phyloP scores from a whole-genome alignment of 2,113 vertebrate genomes.

The Toxotes chatareus region DNA sequence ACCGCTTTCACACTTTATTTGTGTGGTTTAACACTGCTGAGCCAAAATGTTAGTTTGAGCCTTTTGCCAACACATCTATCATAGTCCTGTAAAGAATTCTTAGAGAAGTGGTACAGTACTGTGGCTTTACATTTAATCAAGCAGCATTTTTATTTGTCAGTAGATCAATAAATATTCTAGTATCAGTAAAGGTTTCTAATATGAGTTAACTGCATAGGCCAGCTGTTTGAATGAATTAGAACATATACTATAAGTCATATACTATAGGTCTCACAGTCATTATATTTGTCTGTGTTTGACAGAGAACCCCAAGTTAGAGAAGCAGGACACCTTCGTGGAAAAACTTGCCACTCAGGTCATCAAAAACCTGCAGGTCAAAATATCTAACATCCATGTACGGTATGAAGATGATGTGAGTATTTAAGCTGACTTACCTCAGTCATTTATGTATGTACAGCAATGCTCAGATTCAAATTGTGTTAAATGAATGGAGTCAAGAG shows the following conservation, averaged over 20 bases:
- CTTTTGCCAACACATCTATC: not conserved
- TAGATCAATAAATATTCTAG: not conserved
- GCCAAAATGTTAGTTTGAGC: not conserved
- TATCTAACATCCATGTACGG: conserved; percentile 96
- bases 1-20: not conserved
- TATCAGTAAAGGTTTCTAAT: no score
- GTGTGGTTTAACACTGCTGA: conserved; percentile 16
- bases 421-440: conserved; percentile 29
- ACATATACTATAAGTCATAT: not conserved
- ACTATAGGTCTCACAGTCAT: not conserved
- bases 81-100: not conserved
- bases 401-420: conserved; percentile 98
- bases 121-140: not conserved
- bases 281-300: conserved; percentile 55
- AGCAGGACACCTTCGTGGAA: conserved; percentile 95
- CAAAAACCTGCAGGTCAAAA: conserved; percentile 98
- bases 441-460: not conserved
- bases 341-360: conserved; percentile 98
- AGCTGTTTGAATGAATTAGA: not conserved
- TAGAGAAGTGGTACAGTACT: not conserved
- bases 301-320: conserved; percentile 90
- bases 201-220: no score
- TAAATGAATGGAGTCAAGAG: not conserved
- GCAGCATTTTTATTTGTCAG: not conserved
- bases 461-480: not conserved